Percentiles rank a stretch among this genome's conserved stretches.
Evolutionary conservation across 2,888 invertebrate genomes (phyloP).

Genomic region (Nymphalis urticae): DNA sequence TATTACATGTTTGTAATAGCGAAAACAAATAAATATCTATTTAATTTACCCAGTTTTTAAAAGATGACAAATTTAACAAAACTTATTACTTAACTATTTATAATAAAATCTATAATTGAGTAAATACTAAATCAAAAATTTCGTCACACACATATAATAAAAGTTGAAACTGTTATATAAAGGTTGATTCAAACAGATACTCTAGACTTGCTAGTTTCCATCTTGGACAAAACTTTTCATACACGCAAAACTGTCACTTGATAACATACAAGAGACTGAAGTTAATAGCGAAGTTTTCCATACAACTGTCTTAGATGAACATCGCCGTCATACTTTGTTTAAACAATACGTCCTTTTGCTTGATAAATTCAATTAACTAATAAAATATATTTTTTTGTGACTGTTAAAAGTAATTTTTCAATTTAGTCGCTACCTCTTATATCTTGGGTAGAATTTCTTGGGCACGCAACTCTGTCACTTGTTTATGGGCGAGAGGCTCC

Average conservation of each 20-base stretch:
- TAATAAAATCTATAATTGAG: too few species aligned
- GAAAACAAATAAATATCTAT: neutral
- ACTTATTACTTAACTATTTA: too few species aligned
- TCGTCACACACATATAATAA: too few species aligned
- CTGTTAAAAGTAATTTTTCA: neutral
- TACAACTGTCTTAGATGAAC: neutral
- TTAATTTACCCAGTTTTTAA: neutral
- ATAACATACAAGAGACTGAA: neutral
- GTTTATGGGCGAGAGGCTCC: conserved; percentile 45
- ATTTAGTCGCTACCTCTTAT: conserved; percentile 31
- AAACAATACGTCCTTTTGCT: neutral
- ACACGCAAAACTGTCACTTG: neutral
- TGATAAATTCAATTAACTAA: neutral
- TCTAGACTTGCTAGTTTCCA: neutral
- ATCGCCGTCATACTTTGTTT: neutral
- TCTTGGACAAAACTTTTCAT: neutral
- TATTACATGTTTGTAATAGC: neutral
- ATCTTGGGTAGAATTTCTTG: conserved; percentile 25
- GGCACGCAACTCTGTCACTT: conserved; percentile 42
- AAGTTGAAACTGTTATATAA: too few species aligned
- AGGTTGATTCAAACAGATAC: too few species aligned
- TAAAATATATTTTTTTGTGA: neutral
- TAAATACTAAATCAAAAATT: too few species aligned
- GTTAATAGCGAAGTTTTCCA: conserved; percentile 8
- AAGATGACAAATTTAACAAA: too few species aligned